Percentiles rank a stretch among this genome's conserved stretches.
Evolutionary conservation across 35 echinoderm and acorn worm species (phyloP).

Genomic region (Chiridota heheva): DNA sequence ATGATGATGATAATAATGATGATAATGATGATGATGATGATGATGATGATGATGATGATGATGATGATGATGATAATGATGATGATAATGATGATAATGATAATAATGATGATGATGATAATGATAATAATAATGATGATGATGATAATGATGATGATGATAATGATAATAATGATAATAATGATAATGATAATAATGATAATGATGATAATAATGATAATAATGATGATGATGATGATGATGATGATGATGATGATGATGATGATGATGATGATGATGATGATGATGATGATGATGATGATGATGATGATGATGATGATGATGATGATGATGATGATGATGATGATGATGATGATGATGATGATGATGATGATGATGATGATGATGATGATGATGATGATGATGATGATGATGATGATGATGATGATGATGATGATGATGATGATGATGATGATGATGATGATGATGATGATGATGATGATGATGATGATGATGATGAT

Average conservation of each 20-base stretch:
- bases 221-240: neutral
- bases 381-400: neutral
- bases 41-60: no score
- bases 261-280: neutral
- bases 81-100: no score
- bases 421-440: neutral
- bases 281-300: neutral
- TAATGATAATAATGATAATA: no score
- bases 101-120: no score
- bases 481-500: neutral
- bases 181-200: no score
- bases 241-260: neutral
- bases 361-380: neutral
- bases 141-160: no score
- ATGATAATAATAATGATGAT: no score
- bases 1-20: no score
- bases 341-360: neutral
- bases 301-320: neutral
- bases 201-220: neutral
- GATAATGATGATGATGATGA: no score
- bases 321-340: neutral
- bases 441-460: neutral
- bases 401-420: neutral
- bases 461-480: neutral
- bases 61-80: no score